A percentile compares a stretch with the other conserved stretches of the same genome.
Evolutionary conservation across 2,888 invertebrate genomes (phyloP).

Genomic region (Pyrocoelia pectoralis): DNA sequence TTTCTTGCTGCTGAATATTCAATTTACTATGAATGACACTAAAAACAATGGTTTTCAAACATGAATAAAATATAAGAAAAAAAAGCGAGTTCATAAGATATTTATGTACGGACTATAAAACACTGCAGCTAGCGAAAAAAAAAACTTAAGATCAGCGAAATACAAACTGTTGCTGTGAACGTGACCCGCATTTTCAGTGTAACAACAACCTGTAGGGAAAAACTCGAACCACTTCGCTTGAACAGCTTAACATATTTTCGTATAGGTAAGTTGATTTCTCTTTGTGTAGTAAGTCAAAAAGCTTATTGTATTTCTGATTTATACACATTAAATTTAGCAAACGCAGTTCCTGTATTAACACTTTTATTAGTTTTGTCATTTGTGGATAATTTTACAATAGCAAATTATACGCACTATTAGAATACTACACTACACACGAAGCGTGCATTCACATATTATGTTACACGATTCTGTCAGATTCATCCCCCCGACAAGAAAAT

Average conservation of each 20-base stretch:
- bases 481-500: conserved; percentile 7
- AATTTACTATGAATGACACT: conserved; percentile 23
- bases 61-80: conserved; percentile 22
- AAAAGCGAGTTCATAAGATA: conserved; percentile 23
- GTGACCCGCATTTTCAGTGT: conserved; percentile 40
- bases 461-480: background rate
- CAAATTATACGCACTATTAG: too few relatives aligned
- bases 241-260: conserved; percentile 10
- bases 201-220: conserved; percentile 25
- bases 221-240: conserved; percentile 11
- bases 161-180: conserved; percentile 43
- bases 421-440: too few relatives aligned
- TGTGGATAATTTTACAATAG: too few relatives aligned
- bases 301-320: background rate
- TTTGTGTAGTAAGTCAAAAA: background rate
- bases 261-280: conserved; percentile 3
- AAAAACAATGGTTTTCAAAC: conserved; percentile 18
- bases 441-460: too few relatives aligned
- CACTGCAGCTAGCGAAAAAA: conserved; percentile 13
- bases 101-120: conserved; percentile 15
- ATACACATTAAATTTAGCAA: background rate
- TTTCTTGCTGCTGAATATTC: conserved; percentile 22
- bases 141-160: conserved; percentile 26
- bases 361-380: too few relatives aligned
- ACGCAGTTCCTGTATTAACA: too few relatives aligned